Evolutionary conservation across 2,888 invertebrate genomes (phyloP).

Genomic region (Hypselothyrea guttata): DNA sequence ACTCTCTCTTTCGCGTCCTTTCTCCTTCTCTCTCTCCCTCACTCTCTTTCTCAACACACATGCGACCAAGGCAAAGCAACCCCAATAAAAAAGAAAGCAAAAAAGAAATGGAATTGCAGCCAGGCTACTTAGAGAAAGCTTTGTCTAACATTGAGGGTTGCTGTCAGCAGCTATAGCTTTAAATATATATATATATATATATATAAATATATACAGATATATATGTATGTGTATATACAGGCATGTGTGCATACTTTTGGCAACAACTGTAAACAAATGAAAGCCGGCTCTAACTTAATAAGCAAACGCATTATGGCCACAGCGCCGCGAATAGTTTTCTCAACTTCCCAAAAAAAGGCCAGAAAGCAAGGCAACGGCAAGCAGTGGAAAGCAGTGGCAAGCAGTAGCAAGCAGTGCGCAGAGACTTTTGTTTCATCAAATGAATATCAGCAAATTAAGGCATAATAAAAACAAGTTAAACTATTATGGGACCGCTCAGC

Average conservation of each 20-base stretch:
- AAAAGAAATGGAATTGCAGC: slow-evolving; percentile 53
- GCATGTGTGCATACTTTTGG: neutral
- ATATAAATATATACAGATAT: too few species aligned
- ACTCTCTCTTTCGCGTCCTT: neutral
- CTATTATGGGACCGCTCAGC: too few species aligned
- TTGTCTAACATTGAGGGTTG: slow-evolving; percentile 46
- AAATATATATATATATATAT: too few species aligned
- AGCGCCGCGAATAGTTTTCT: slow-evolving; percentile 37
- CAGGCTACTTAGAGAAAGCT: slow-evolving; percentile 62
- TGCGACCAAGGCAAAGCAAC: slow-evolving; percentile 40
- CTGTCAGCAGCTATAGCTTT: slow-evolving; percentile 18
- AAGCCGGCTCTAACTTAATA: slow-evolving; percentile 61
- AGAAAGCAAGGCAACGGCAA: neutral
- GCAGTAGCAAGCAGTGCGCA: too few species aligned
- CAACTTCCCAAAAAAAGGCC: neutral
- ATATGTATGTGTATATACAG: too few species aligned
- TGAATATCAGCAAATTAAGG: too few species aligned
- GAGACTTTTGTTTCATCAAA: too few species aligned
- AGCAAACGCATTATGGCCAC: slow-evolving; percentile 60
- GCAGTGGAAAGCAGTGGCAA: neutral
- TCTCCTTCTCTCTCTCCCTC: neutral
- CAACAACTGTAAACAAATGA: slow-evolving; percentile 67
- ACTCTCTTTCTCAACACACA: slow-evolving; percentile 25
- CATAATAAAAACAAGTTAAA: too few species aligned
- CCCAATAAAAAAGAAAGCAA: slow-evolving; percentile 37